phyloP scores from a whole-genome alignment of 2,797 vertebrate genomes.

The Monodelphis domestica region DNA sequence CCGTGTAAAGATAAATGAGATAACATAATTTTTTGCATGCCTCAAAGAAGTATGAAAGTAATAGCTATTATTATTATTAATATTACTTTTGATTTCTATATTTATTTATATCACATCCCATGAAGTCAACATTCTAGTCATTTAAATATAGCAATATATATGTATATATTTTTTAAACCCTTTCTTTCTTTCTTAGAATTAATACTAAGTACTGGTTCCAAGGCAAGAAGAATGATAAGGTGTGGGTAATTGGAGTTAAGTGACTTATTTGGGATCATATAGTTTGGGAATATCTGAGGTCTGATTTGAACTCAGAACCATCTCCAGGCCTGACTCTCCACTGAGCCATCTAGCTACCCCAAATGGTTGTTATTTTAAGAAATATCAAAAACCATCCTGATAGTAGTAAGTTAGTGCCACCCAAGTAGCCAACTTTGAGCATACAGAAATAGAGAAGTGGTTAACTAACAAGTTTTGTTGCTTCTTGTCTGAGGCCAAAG shows the following conservation, averaged over 20 bases:
- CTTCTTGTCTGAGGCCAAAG: neutral
- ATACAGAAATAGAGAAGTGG: neutral
- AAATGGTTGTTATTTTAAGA: neutral
- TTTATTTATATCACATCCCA: neutral
- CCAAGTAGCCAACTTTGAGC: neutral
- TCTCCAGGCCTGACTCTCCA: too few relatives aligned
- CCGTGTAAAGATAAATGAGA: neutral
- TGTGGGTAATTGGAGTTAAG: too few relatives aligned
- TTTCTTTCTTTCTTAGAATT: too few relatives aligned
- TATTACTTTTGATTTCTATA: neutral
- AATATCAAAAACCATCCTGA: neutral
- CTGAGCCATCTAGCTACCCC: too few relatives aligned
- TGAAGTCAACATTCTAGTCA: neutral
- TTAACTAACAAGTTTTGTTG: neutral
- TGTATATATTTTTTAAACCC: too few relatives aligned
- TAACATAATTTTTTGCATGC: neutral
- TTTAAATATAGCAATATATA: neutral
- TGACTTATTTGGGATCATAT: too few relatives aligned
- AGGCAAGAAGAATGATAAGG: too few relatives aligned
- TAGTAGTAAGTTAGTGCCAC: neutral
- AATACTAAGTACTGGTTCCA: too few relatives aligned
- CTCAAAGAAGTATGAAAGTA: neutral
- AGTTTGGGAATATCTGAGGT: too few relatives aligned
- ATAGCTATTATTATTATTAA: neutral
- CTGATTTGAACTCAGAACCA: too few relatives aligned